Conservation (phyloP, 2,888 invertebrate genomes). For the Bugula neritina region DNA sequence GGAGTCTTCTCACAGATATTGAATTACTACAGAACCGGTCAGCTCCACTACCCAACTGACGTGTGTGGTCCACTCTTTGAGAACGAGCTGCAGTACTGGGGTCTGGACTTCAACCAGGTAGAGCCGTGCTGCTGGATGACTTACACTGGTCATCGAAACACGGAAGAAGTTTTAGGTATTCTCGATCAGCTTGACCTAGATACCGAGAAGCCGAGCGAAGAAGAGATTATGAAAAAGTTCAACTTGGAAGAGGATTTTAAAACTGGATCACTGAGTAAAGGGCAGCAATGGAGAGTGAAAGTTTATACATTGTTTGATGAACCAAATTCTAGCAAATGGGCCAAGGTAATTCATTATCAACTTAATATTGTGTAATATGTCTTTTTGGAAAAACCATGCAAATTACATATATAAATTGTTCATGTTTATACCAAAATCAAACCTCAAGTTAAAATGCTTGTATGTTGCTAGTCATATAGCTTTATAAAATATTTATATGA, state of each 20-base stretch:
- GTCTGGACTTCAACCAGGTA: constrained; percentile 96
- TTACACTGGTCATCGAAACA: constrained; percentile 80
- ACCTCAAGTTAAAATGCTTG: too few species aligned
- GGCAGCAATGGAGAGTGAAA: constrained; percentile 94
- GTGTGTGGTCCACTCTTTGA: constrained; percentile 98
- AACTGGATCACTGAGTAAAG: constrained; percentile 57
- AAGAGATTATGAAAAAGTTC: constrained; percentile 94
- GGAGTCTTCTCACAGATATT: constrained; percentile 89
- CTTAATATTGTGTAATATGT: too few species aligned
- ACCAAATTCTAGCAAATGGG: constrained; percentile 93
- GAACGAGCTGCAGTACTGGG: constrained; percentile 99
- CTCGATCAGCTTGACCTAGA: constrained; percentile 94
- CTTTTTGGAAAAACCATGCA: too few species aligned
- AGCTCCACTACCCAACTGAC: constrained; percentile 96
- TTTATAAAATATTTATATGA: too few species aligned
- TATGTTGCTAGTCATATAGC: too few species aligned
- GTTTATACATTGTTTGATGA: constrained; percentile 99
- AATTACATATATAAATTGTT: too few species aligned
- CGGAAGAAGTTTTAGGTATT: constrained; percentile 95
- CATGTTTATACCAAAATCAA: too few species aligned
- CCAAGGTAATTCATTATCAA: constrained; percentile 68
- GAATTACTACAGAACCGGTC: constrained; percentile 96
- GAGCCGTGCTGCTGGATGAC: constrained; percentile 99
- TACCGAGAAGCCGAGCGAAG: constrained; percentile 90
- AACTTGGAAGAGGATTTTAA: constrained; percentile 59